A percentile compares a stretch with the other conserved stretches of the same genome.
These are phyloP conservation scores for Margarornis squamiger DNA, from an alignment of 2,797 vertebrate species.

Conservation along the genomic window DNA sequence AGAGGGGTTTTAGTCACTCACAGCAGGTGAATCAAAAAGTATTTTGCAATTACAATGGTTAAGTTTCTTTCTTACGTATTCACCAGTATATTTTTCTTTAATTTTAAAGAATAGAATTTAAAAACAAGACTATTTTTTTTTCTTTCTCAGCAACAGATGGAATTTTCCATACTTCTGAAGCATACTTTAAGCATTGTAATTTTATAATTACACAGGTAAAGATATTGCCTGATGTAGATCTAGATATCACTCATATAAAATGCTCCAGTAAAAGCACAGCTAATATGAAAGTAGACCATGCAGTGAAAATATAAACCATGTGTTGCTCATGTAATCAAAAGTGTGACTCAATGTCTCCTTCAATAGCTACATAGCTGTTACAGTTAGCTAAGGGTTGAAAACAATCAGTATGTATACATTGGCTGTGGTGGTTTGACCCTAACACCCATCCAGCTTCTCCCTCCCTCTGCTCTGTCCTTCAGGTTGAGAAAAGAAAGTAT, in stretches of 20 bases:
- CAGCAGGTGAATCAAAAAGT: not conserved
- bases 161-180: not conserved
- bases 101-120: not conserved
- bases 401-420: not conserved
- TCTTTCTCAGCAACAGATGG: not conserved
- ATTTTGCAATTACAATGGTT: not conserved
- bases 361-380: not conserved
- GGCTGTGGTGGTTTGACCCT: not conserved
- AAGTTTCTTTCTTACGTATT: not conserved
- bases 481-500: not conserved
- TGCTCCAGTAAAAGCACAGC: not conserved
- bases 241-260: not conserved
- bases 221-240: not conserved
- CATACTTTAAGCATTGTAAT: not conserved
- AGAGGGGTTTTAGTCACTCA: constrained; percentile 21
- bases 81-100: not conserved
- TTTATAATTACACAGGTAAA: not conserved
- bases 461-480: not conserved
- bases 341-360: not conserved
- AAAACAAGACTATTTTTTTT: not conserved
- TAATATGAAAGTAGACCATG: not conserved
- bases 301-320: not conserved
- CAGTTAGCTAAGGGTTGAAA: not conserved
- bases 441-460: not conserved
- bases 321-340: not conserved